Conservation (phyloP, 2,797 vertebrate genomes). For the Enteromius trimaculatus region DNA sequence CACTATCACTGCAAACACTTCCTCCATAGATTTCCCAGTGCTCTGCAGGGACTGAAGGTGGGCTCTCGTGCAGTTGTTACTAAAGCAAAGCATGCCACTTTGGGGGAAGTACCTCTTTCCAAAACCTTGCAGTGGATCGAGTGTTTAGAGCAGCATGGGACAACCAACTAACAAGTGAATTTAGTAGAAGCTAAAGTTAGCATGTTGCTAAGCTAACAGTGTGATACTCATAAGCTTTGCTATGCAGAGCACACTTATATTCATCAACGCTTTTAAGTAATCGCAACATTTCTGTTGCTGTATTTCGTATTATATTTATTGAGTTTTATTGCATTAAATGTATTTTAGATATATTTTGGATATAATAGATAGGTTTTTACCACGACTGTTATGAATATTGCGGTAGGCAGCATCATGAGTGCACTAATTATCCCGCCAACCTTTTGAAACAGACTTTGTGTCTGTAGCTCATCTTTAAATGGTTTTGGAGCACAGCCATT, state of each 20-base stretch:
- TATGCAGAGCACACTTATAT: background rate
- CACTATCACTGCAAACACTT: constrained; percentile 12
- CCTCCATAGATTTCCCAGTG: constrained; percentile 27
- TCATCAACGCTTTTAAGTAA: background rate
- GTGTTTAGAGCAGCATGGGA: background rate
- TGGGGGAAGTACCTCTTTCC: background rate
- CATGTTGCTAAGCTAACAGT: constrained; percentile 9
- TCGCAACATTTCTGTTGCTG: background rate
- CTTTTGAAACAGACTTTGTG: constrained; percentile 6
- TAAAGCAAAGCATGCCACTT: background rate
- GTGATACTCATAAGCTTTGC: background rate
- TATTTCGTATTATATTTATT: background rate
- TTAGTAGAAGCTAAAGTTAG: background rate
- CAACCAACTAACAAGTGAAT: background rate
- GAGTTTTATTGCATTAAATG: background rate
- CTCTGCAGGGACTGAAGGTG: constrained; percentile 26
- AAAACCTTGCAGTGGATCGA: background rate
- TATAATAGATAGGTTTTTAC: background rate
- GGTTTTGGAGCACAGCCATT: constrained; percentile 4
- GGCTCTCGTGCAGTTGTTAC: background rate
- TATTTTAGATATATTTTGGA: background rate
- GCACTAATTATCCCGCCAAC: background rate
- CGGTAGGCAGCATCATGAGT: background rate
- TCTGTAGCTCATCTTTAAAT: background rate
- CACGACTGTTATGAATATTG: background rate